Base-by-base conservation (phyloP, 2,113 vertebrate species). In the Charadrius vociferus region DNA sequence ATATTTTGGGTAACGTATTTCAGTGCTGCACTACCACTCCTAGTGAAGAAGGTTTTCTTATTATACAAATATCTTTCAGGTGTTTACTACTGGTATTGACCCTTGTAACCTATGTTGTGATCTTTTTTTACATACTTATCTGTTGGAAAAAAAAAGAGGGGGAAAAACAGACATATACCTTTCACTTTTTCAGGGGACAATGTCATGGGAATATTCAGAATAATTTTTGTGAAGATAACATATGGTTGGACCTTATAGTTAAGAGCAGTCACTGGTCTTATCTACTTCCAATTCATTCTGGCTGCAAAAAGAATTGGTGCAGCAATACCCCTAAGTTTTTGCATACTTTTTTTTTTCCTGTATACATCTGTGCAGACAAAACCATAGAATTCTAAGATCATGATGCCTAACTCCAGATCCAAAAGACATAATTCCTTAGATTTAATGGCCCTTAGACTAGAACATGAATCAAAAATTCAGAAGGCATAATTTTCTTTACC, bases 131-230 rank as follows among this genome's bases (percentile, higher is more conserved):
- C 12, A 37, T 53, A 29, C 6, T 58, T 45, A 45, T 8, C 5
- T 63, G 4, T 45, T 45, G 68, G 16, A 45, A 81, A 81, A 89
- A 27, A 47, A 27, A 47, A 17, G 6, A 30, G 7, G 3, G 9
- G 7, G 16, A 84, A 14, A 53, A 49, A 0, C 7, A 78, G 14
- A 9, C 4, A 36, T 1, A 10, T 3, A 19, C 0, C 1, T 80
- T 86, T 63, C 39, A 30, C 2, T 50, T 66, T 84, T 84, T 62
- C 41, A 90, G 30, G 27, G 62, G 7, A 29, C 3, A 0, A 0
- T 37, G 30, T 45, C 45, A 41, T 30, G 10, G 7, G 9, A 62
- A 14, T 26, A 9, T 66, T 87, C 9, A 45, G 61, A 66, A 71
- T 30, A 70, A 53, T 34, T 67, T 87, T 58, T 81, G 9, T 73